Base-by-base conservation (phyloP, 2,797 vertebrate genomes). In the Gymnothorax reevesii region DNA sequence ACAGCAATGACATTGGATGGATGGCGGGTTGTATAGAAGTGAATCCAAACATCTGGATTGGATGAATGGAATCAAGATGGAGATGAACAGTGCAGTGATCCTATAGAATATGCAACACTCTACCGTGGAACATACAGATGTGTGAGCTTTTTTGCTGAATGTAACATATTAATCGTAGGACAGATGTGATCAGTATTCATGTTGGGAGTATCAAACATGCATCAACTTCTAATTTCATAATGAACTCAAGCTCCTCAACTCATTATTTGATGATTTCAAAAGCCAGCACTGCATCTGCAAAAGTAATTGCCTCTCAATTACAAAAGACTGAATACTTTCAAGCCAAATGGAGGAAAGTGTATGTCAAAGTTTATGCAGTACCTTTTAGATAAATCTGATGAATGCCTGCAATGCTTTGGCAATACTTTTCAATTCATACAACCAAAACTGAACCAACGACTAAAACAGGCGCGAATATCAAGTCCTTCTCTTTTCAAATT, bases 161-260 rank as follows among this genome's bases (percentile, higher is more conserved):
- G 20, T 73, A 42, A 33, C 7, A 57, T 59, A 27, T 25, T 55
- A 55, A 2, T 22, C 57, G 84, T 27, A 13, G 66, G 84, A 20
- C 84, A 85, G 64, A 85, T 85, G 84, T 66, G 69, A 33, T 10
- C n/a, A 22, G 71, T 71, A 85, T 71, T 25, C 25, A 73, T 52
- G 62, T 84, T 54, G 1, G 49, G 22, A 54, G n/a, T 73, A 55
- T 73, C 33, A 71, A 85, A 85, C 64, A 49, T 64, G 73, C 15
- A 49, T 49, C 73, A 27, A 27, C 13, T 75, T 77, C 49, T 85
- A 73, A 57, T 20, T 85, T 71, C 25, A 73, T 12, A 84, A 66
- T 62, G 62, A 84, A 71, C 69, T 71, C 49, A n/a, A 64, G 83
- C 42, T 2, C 49, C 73, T 27, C 57, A 12, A 49, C 66, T 62